Percentiles rank a stretch among this genome's conserved stretches.
Conservation (phyloP, 2,113 vertebrate species). For the Tretioscincus oriximinensis region DNA sequence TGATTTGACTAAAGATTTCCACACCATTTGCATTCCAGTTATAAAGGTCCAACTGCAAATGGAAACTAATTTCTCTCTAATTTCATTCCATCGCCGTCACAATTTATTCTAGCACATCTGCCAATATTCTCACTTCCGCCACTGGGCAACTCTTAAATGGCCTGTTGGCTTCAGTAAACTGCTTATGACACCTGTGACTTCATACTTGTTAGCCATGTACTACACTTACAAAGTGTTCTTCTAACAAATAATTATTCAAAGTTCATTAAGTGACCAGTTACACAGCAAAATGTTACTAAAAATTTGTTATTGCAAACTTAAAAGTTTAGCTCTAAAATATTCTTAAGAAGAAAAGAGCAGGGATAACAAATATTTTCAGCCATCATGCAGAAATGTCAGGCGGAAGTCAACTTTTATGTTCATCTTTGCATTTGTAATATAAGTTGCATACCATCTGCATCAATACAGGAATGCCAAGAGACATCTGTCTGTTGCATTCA, state of each 20-base stretch:
- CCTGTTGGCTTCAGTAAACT: not conserved
- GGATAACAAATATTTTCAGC: not conserved
- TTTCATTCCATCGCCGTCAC: no score
- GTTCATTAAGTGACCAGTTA: not conserved
- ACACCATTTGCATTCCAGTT: no score
- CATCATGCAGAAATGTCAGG: not conserved
- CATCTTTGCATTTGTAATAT: slow-evolving; percentile 4
- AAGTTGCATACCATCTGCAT: slow-evolving; percentile 28
- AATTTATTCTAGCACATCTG: no score
- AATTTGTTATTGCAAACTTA: slow-evolving; percentile 1
- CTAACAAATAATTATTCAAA: not conserved
- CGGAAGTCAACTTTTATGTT: not conserved
- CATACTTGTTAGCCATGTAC: not conserved
- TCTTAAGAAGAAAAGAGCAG: not conserved
- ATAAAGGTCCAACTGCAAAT: no score
- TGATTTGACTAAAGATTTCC: no score
- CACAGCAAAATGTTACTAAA: not conserved
- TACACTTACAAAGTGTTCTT: not conserved
- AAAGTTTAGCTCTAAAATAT: not conserved
- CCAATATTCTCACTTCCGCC: no score
- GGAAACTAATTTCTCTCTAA: no score
- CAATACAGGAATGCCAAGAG: slow-evolving; percentile 1
- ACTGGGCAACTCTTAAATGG: no score
- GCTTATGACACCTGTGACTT: not conserved
- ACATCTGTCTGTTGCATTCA: slow-evolving; percentile 18